Conservation (phyloP, 2,797 vertebrate species). For the Menidia menidia region DNA sequence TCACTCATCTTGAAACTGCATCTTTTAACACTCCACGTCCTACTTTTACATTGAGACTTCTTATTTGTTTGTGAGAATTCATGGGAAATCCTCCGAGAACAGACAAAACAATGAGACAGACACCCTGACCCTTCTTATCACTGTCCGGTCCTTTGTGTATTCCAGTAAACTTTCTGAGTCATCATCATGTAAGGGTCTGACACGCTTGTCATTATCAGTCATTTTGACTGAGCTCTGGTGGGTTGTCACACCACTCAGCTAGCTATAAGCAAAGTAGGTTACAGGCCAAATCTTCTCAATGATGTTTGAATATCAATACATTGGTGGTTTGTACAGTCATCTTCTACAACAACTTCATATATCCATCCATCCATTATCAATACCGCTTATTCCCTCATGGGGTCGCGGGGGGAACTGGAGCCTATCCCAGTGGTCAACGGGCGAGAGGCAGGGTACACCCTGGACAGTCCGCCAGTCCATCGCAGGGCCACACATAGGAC, state of each 20-base stretch:
- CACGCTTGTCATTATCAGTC: slow-evolving; percentile 36
- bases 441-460: too few relatives aligned
- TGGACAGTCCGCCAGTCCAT: too few relatives aligned
- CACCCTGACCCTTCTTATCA: not conserved
- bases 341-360: not conserved
- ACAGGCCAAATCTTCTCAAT: not conserved
- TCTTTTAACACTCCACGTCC: not conserved
- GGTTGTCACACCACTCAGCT: too few relatives aligned
- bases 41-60: not conserved
- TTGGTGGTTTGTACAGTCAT: not conserved
- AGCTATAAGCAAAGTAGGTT: not conserved
- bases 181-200: slow-evolving; percentile 36
- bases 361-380: too few relatives aligned
- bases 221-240: not conserved
- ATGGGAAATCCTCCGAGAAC: not conserved
- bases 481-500: too few relatives aligned
- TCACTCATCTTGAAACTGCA: slow-evolving; percentile 29
- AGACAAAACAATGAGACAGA: not conserved
- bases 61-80: not conserved
- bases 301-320: not conserved
- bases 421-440: too few relatives aligned
- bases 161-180: slow-evolving; percentile 39
- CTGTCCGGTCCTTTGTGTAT: slow-evolving; percentile 5
- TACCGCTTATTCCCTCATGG: too few relatives aligned
- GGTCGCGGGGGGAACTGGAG: too few relatives aligned